Base-by-base conservation (phyloP, 1,140 invertebrate genomes). In the Panulirus ornatus region DNA sequence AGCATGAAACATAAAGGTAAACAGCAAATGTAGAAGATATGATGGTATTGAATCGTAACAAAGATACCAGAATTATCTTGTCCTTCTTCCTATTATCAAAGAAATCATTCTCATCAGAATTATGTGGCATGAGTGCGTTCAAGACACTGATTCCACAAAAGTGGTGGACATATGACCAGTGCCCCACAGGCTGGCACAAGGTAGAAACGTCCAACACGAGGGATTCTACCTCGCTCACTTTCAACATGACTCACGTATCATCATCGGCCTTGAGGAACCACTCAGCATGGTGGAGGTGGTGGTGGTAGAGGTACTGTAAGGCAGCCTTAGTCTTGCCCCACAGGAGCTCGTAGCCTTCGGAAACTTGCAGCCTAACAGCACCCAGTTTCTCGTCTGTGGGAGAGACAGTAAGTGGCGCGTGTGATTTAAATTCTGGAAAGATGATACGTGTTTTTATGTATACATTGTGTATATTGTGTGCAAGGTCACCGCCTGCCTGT, bases 181-280 rank as follows among this genome's bases (percentile, higher is more conserved):
- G 11, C 22, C 51, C 11, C 51, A 11, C 51, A 11, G 51, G 11
- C 11, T n/a, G n/a, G n/a, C n/a, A n/a, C n/a, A n/a, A n/a, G n/a
- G n/a, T n/a, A n/a, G n/a, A n/a, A n/a, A n/a, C n/a, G n/a, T n/a
- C 51, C 51, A 58, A 11, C 22, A 58, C 51, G 11, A 11, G 51
- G 11, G 11, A 22, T 11, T 11, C 22, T 58, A 11, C 51, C 11
- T 58, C 22, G 11, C 11, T 11, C 51, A 58, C 11, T 58, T 11
- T 58, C 51, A 58, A 22, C 11, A 22, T 58, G 51, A 96, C 96
- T 95, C 94, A 98, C 94, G 98, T 98, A 93, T 99, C 98, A 94
- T 98, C 98, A 93, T 99, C 98, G 38, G 97, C 97, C 94, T 99
- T 99, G 89, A 98, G 94, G 93, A 98, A 98, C 97, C 97, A 99